Evolutionary conservation across 1,140 invertebrate genomes (phyloP).

Genomic region (Cheumatopsyche charites): DNA sequence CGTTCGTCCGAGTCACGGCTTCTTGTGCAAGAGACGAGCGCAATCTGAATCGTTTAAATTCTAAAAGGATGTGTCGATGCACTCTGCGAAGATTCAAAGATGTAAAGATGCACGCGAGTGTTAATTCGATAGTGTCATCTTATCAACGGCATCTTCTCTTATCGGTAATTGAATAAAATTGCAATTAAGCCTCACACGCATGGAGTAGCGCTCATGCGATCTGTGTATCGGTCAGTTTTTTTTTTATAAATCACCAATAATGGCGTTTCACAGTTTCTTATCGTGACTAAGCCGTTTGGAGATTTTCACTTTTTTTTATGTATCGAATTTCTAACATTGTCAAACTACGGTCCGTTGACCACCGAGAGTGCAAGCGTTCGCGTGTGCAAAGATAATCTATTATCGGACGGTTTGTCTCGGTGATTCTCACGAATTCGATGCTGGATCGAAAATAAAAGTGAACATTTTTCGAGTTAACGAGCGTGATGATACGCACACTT

Average conservation of each 20-base stretch:
- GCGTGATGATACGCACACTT: constrained; percentile 4
- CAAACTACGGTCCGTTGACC: constrained; percentile 20
- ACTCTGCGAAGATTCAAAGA: too few species aligned
- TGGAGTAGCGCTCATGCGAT: too few species aligned
- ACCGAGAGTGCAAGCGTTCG: constrained; percentile 27
- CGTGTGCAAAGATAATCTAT: constrained; percentile 25
- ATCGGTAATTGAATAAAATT: too few species aligned
- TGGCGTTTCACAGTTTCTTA: too few species aligned
- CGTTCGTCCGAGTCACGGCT: constrained; percentile 15
- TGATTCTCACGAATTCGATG: constrained; percentile 26
- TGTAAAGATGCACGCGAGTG: too few species aligned
- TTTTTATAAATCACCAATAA: too few species aligned
- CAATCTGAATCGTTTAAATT: constrained; percentile 4
- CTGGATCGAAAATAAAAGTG: constrained; percentile 12
- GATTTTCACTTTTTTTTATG: too few species aligned
- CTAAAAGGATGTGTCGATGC: background rate
- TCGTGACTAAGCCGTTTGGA: too few species aligned
- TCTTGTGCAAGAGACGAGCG: background rate
- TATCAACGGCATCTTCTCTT: too few species aligned
- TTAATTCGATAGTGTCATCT: too few species aligned
- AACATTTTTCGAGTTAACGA: constrained; percentile 23
- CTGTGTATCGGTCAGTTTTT: too few species aligned
- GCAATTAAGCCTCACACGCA: too few species aligned
- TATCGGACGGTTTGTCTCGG: constrained; percentile 23
- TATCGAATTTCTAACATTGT: background rate